Conservation (phyloP, 2,888 invertebrate genomes). For the Corbicula japonica region DNA sequence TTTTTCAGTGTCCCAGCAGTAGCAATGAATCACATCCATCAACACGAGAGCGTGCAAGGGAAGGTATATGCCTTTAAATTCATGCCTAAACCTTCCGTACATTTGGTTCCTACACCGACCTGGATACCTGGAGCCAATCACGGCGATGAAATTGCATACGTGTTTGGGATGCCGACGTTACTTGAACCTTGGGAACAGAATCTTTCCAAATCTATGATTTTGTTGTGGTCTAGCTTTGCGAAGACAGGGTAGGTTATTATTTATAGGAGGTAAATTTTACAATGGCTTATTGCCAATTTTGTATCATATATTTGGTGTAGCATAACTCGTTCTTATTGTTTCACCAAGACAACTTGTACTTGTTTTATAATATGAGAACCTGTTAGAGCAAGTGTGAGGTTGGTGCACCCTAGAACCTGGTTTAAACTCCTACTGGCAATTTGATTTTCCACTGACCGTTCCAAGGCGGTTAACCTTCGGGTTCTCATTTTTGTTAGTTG, state of each 20-base stretch:
- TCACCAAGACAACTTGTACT: no score
- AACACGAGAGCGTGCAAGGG: neutral
- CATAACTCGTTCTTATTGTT: no score
- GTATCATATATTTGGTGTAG: no score
- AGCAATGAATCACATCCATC: neutral
- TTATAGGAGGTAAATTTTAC: no score
- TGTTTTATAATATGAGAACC: no score
- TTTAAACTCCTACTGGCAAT: no score
- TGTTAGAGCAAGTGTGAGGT: no score
- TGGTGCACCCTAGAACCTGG: no score
- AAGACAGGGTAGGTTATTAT: conserved; percentile 5
- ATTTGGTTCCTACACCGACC: conserved; percentile 2
- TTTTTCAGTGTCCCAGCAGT: neutral
- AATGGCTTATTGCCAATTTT: no score
- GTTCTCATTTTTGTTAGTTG: no score
- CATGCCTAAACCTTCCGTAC: neutral
- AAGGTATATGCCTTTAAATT: neutral
- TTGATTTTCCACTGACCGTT: no score
- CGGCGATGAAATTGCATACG: neutral
- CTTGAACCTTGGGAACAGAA: neutral
- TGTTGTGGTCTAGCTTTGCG: conserved; percentile 8
- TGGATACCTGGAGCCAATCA: conserved; percentile 2
- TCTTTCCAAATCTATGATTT: neutral
- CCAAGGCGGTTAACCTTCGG: no score
- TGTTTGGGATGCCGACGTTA: neutral